A percentile compares a stretch with the other conserved stretches of the same genome.
Evolutionary conservation across 2,888 invertebrate genomes (phyloP).

Genomic region (Stenolophus ochropezus): DNA sequence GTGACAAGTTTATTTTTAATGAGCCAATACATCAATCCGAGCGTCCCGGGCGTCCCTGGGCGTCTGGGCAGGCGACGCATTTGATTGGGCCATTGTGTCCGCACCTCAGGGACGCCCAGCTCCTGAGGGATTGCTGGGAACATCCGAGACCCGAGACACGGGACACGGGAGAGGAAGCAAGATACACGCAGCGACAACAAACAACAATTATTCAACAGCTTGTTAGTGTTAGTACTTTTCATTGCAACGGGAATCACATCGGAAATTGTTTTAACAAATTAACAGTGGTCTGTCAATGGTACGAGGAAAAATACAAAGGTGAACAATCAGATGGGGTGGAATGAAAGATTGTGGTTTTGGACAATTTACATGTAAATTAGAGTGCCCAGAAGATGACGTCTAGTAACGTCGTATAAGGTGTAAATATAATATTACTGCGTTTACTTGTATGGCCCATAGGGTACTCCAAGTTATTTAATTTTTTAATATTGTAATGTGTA

Average conservation of each 20-base stretch:
- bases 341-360: too few species aligned
- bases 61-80: background rate
- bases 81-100: constrained; percentile 22
- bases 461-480: too few species aligned
- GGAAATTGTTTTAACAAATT: background rate
- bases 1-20: background rate
- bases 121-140: constrained; percentile 28
- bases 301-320: too few species aligned
- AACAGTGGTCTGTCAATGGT: too few species aligned
- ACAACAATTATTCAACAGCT: background rate
- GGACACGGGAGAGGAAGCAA: background rate
- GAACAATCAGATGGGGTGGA: too few species aligned
- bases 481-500: too few species aligned
- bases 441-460: too few species aligned
- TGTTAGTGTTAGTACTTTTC: background rate
- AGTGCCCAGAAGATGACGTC: too few species aligned
- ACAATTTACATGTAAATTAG: too few species aligned
- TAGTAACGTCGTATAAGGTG: too few species aligned
- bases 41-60: background rate
- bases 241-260: background rate
- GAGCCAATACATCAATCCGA: constrained; percentile 6
- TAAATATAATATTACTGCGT: too few species aligned
- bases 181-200: background rate
- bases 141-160: background rate
- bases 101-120: background rate